These are phyloP conservation scores for Xylocampa areola DNA, from an alignment of 2,888 invertebrate species.

Conservation along the genomic window DNA sequence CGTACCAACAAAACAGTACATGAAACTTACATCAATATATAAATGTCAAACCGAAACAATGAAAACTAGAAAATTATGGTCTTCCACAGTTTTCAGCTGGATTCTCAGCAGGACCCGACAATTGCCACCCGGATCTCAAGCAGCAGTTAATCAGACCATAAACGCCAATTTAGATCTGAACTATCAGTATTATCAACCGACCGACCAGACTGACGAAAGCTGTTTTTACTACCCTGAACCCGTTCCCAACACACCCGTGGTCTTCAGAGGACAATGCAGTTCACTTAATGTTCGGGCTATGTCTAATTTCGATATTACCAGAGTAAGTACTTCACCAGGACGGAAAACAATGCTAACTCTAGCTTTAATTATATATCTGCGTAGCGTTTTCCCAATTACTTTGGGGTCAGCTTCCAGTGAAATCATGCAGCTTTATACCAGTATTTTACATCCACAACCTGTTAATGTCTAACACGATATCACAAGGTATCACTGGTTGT, in stretches of 20 bases:
- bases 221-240: constrained; percentile 74
- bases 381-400: too few relatives aligned
- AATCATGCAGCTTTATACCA: too few relatives aligned
- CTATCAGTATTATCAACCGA: constrained; percentile 61
- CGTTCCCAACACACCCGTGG: constrained; percentile 57
- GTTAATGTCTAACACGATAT: too few relatives aligned
- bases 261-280: constrained; percentile 73
- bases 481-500: too few relatives aligned
- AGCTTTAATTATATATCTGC: too few relatives aligned
- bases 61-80: background rate
- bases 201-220: constrained; percentile 64
- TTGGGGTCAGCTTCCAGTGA: too few relatives aligned
- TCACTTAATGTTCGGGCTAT: constrained; percentile 62
- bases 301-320: constrained; percentile 62
- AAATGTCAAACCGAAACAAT: too few relatives aligned
- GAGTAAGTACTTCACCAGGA: constrained; percentile 62
- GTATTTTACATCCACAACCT: too few relatives aligned
- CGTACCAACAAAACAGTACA: too few relatives aligned
- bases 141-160: constrained; percentile 65
- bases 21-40: too few relatives aligned
- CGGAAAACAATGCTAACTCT: too few relatives aligned
- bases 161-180: constrained; percentile 67
- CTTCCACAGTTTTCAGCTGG: constrained; percentile 80
- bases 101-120: constrained; percentile 73
- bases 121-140: constrained; percentile 55